phyloP scores from a whole-genome alignment of 2,888 invertebrate species.

The Zaprionus obscuricornis region DNA sequence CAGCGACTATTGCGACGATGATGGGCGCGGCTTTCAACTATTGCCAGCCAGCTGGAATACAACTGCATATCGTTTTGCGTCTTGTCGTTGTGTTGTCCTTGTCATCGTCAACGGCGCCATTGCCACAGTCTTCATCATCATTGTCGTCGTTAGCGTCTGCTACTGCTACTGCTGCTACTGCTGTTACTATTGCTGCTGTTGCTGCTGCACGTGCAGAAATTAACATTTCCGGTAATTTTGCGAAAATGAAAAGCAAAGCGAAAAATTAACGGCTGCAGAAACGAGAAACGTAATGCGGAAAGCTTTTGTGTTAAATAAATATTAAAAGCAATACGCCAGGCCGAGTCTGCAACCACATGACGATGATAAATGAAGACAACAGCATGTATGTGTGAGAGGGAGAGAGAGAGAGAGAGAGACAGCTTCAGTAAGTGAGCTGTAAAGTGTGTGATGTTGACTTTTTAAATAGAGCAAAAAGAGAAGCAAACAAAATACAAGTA shows the following conservation, averaged over 20 bases:
- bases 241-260: slow-evolving; percentile 79
- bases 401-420: not conserved
- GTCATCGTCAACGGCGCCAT: slow-evolving; percentile 22
- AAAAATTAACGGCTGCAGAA: slow-evolving; percentile 71
- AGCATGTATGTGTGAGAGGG: not conserved
- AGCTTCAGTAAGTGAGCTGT: slow-evolving; percentile 36
- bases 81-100: slow-evolving; percentile 39
- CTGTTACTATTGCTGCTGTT: slow-evolving; percentile 1
- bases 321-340: slow-evolving; percentile 72
- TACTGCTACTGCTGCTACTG: slow-evolving; percentile 19
- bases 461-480: slow-evolving; percentile 58
- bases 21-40: slow-evolving; percentile 69
- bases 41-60: slow-evolving; percentile 50
- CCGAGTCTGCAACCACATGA: slow-evolving; percentile 46
- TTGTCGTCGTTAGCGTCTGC: slow-evolving; percentile 9
- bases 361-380: slow-evolving; percentile 28
- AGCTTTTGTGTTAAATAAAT: slow-evolving; percentile 77
- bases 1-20: slow-evolving; percentile 56
- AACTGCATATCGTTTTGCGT: slow-evolving; percentile 35
- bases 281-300: slow-evolving; percentile 70
- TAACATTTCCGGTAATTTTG: slow-evolving; percentile 79
- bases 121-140: slow-evolving; percentile 3
- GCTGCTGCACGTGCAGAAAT: slow-evolving; percentile 78
- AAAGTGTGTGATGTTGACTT: slow-evolving; percentile 53
- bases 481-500: not conserved